Percentiles rank a stretch among this genome's conserved stretches.
phyloP scores from a whole-genome alignment of 2,888 invertebrate species.

The Clanis bilineata region DNA sequence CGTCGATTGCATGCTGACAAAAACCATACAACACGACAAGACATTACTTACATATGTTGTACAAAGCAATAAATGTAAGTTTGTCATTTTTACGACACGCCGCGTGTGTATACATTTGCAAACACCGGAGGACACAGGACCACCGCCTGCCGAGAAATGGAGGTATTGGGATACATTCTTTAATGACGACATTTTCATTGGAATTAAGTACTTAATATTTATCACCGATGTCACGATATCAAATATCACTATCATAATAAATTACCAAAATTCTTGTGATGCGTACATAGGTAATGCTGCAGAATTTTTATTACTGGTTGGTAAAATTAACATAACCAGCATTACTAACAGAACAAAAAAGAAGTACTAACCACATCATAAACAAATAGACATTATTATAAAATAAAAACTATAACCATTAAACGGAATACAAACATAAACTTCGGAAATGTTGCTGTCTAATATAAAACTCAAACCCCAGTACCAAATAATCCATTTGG shows the following conservation, averaged over 20 bases:
- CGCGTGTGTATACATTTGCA: conserved; percentile 58
- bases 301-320: neutral
- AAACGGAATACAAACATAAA: neutral
- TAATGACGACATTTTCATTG: conserved; percentile 20
- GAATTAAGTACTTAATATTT: conserved; percentile 34
- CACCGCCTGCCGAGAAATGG: conserved; percentile 58
- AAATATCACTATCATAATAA: neutral
- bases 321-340: neutral
- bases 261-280: neutral
- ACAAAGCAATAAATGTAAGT: conserved; percentile 66
- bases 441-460: neutral
- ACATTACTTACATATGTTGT: conserved; percentile 68
- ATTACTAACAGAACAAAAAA: neutral
- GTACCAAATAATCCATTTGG: neutral
- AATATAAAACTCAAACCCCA: neutral
- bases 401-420: neutral
- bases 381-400: neutral
- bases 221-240: conserved; percentile 25
- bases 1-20: conserved; percentile 74
- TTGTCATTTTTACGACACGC: conserved; percentile 71
- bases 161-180: conserved; percentile 46
- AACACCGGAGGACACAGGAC: conserved; percentile 39
- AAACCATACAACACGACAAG: conserved; percentile 63
- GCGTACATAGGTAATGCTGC: neutral
- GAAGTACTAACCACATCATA: neutral